phyloP scores from a whole-genome alignment of 2,888 invertebrate species.

The Protodeltote pygarga region DNA sequence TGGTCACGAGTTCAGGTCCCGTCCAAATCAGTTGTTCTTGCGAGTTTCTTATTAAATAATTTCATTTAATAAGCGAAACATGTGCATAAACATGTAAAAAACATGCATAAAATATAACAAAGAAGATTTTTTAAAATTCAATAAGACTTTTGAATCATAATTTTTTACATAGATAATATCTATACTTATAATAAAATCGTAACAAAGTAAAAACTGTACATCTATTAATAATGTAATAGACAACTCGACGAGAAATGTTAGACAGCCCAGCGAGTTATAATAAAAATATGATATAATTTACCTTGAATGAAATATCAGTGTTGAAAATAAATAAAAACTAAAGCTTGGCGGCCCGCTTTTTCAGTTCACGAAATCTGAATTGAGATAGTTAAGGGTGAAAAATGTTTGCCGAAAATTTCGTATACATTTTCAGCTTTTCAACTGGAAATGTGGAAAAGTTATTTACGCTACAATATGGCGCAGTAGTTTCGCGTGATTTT shows the following conservation, averaged over 20 bases:
- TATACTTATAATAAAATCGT: no score
- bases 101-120: no score
- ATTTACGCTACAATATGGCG: conserved; percentile 30
- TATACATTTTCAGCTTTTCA: conserved; percentile 30
- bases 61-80: no score
- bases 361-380: conserved; percentile 32
- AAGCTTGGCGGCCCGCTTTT: conserved; percentile 9
- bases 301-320: conserved; percentile 14
- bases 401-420: conserved; percentile 27
- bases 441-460: conserved; percentile 28
- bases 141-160: no score
- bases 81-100: no score
- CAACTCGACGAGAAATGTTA: background rate
- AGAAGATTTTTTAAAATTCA: no score
- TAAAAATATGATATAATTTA: conserved; percentile 29
- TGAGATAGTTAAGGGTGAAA: conserved; percentile 37
- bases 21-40: no score
- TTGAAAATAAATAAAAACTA: conserved; percentile 12
- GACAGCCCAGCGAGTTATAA: background rate
- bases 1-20: no score
- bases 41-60: no score
- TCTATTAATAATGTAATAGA: background rate
- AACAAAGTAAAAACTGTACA: no score
- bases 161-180: no score
- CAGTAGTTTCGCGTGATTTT: conserved; percentile 15